Conservation (phyloP, 1,140 invertebrate species). For the Phortica variegata region DNA sequence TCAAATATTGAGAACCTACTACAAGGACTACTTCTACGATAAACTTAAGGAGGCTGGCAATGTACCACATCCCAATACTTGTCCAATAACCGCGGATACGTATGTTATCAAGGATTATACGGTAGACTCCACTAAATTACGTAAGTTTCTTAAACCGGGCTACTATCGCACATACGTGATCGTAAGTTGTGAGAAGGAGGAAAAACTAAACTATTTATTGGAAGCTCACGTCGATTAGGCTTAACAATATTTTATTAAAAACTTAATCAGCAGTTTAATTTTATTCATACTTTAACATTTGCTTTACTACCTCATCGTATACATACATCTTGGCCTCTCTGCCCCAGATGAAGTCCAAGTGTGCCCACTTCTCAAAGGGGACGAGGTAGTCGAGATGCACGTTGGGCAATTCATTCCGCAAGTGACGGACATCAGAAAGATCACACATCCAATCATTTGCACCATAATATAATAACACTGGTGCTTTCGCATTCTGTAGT, state of each 20-base stretch:
- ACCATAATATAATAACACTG: conserved; percentile 65
- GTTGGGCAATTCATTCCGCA: conserved; percentile 54
- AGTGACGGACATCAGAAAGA: conserved; percentile 63
- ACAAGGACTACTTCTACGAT: conserved; percentile 35
- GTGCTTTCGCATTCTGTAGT: conserved; percentile 64
- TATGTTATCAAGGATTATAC: conserved; percentile 35
- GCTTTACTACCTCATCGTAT: conserved; percentile 58
- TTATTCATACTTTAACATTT: conserved; percentile 38
- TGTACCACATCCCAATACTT: conserved; percentile 28
- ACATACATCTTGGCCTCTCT: conserved; percentile 62
- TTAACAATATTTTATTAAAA: conserved; percentile 1
- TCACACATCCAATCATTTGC: conserved; percentile 62
- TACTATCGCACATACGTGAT: conserved; percentile 18
- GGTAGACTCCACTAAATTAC: conserved; percentile 11
- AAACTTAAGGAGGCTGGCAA: conserved; percentile 30
- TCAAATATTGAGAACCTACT: conserved; percentile 24
- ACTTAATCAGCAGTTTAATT: too few relatives aligned
- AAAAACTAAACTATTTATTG: background rate
- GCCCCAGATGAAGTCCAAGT: conserved; percentile 72
- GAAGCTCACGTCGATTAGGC: conserved; percentile 11
- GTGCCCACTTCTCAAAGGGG: conserved; percentile 65
- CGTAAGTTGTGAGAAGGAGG: background rate
- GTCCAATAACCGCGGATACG: conserved; percentile 23
- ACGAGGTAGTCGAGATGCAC: conserved; percentile 58
- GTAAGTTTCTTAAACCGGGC: conserved; percentile 22